Conservation (phyloP, 2,888 invertebrate species). For the Chrysodeixis includens region DNA sequence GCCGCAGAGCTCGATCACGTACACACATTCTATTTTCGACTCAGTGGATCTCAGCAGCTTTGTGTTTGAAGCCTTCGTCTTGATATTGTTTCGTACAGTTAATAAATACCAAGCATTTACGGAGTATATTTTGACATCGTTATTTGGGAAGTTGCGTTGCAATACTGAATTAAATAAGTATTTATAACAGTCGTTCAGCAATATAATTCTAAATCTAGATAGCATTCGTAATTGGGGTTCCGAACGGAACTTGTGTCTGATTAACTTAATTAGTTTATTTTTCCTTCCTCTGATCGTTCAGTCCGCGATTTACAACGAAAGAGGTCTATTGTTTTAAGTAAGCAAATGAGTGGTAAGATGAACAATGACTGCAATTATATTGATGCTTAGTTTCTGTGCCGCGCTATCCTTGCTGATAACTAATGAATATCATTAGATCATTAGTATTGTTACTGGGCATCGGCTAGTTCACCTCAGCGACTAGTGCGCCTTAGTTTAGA, state of each 20-base stretch:
- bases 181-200: constrained; percentile 18
- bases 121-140: neutral
- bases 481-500: constrained; percentile 2
- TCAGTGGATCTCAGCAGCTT: constrained; percentile 19
- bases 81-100: neutral
- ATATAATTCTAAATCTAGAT: constrained; percentile 24
- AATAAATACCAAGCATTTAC: neutral
- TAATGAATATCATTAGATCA: constrained; percentile 54
- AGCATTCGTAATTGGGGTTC: constrained; percentile 16
- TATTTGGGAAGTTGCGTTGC: constrained; percentile 20
- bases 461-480: constrained; percentile 11
- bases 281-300: constrained; percentile 23
- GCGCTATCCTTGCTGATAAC: constrained; percentile 55
- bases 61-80: neutral
- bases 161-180: neutral
- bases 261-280: constrained; percentile 25
- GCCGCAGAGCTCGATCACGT: constrained; percentile 39
- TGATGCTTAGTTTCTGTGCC: constrained; percentile 50
- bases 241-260: constrained; percentile 21
- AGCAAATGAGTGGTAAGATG: constrained; percentile 39
- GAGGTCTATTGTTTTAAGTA: constrained; percentile 42
- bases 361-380: constrained; percentile 59
- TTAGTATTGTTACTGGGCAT: constrained; percentile 45
- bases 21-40: constrained; percentile 22
- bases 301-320: constrained; percentile 39